Percentiles rank a stretch among this genome's conserved stretches.
These are phyloP conservation scores for Aphidius gifuensis DNA, from an alignment of 1,140 invertebrate genomes.

Conservation along the genomic window DNA sequence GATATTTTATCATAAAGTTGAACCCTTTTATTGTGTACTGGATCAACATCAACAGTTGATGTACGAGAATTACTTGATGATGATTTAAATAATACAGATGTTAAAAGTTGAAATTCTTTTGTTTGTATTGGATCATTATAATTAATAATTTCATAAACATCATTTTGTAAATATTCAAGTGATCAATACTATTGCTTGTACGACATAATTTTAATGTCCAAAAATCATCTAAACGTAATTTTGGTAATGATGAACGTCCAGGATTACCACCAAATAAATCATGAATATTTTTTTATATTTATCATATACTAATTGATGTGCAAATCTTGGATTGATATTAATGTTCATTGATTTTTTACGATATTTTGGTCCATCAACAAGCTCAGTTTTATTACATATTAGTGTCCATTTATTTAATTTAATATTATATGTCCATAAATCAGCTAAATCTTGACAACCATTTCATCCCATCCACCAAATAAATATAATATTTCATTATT, in stretches of 20 bases:
- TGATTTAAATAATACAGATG: constrained; percentile 49
- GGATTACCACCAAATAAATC: constrained; percentile 91
- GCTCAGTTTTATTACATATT: constrained; percentile 66
- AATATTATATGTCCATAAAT: constrained; percentile 82
- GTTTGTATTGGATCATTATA: constrained; percentile 70
- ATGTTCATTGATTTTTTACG: constrained; percentile 66
- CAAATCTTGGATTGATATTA: constrained; percentile 76
- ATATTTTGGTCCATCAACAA: constrained; percentile 77
- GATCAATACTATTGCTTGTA: constrained; percentile 65
- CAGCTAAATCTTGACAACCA: constrained; percentile 76
- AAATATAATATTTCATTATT: constrained; percentile 73
- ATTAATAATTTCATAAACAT: constrained; percentile 74
- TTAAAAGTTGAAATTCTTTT: constrained; percentile 58
- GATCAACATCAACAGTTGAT: background rate
- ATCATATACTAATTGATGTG: constrained; percentile 89
- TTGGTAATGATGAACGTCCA: constrained; percentile 70
- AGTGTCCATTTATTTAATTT: constrained; percentile 70
- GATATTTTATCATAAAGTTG: constrained; percentile 66
- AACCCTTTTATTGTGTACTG: constrained; percentile 54
- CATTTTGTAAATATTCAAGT: constrained; percentile 72
- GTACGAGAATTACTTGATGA: background rate
- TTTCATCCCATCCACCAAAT: constrained; percentile 93
- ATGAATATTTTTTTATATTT: constrained; percentile 72
- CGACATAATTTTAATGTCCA: constrained; percentile 75
- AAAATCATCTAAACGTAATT: constrained; percentile 84